Evolutionary conservation across 2,888 invertebrate species (phyloP), one percentile per base, ranked within the genome.

Genomic region (Sylvicola cinctus): DNA sequence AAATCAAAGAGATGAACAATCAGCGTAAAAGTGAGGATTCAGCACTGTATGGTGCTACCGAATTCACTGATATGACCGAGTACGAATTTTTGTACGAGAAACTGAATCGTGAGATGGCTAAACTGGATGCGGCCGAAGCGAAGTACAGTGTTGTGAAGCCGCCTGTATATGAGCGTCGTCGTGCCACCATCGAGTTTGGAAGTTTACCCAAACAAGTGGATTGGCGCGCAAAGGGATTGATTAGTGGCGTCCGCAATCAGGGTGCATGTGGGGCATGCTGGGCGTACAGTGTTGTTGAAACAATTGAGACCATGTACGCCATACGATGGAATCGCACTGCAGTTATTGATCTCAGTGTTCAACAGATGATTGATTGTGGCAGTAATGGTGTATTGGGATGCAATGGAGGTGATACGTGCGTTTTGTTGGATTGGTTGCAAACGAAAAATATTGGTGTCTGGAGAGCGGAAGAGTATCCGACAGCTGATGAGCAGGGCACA

Each of bases 181-280:
- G 31, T 12, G 13, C 12, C 27, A 13, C 17, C 16, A 16, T 16
- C 17, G 12, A 30, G 15, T 8, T 20, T 20, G 5, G 8, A 4
- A 17, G 20, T 31, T 14, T 41, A 13, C 42, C 42, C 2, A 23
- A 35, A 11, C 29, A 20, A 25, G 32, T 43, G 13, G 61, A 47
- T 53, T 77, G 78, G 79, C 60, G 75, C 42, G 52, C 63, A 1
- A 68, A 70, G 46, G 70, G 70, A 16, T 67, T 72, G 8, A 59
- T 85, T 2, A 68, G 74, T 2, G 55, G 67, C 1, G 66, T 85
- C 1, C 65, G 68, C 34, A 70, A 74, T 52, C 85, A 85, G 54
- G 70, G 70, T 10, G 46, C 62, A 8, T 85, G 85, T 54, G 84
- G 84, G 2, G 84, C 81, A 0, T 85, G 85, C 51, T 85, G 84